Base-by-base conservation (phyloP, 2,113 vertebrate genomes). In the Probosciger aterrimus region DNA sequence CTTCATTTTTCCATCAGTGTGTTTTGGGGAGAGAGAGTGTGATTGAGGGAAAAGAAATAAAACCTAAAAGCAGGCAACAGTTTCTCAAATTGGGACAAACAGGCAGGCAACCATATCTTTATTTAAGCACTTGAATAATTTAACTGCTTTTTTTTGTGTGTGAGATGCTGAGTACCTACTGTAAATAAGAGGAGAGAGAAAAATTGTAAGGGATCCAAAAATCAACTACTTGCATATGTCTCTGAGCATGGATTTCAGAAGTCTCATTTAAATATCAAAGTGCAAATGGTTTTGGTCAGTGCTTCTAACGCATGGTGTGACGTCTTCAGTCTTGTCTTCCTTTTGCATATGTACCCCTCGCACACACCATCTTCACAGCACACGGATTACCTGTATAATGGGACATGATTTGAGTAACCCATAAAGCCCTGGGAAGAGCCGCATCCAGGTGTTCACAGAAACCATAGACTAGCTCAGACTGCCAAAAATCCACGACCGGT, bases 211-310 rank as follows among this genome's bases (percentile, higher is more conserved):
- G 37, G 31, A 81, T 83, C 79, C 82, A 94, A 88, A 94, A 93
- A 69, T 75, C 83, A 92, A 91, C 88, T 88, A 31, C 93, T 95
- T 92, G 52, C 83, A 89, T 92, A 85, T 91, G 95, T 93, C 64
- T 79, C 67, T 6, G 7, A 89, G 64, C 55, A 28, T 33, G 37
- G 71, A 37, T 78, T 87, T 95, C 78, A 39, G 88, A 91, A 70
- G 52, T n/a, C 79, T 79, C 41, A 93, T 93, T 90, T 93, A 77
- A 93, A 93, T 93, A 94, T 88, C 64, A 70, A 86, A 95, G 71
- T 47, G 52, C 18, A 11, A 89, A 63, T 76, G 13, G 37, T 82
- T 94, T 96, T 62, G 62, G 59, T 41, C 59, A 55, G 19, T 52
- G 24, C 65, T 93, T 85, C 57, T 75, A 63, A 67, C 4, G 30